These are phyloP conservation scores for Pteropus rufus DNA, from an alignment of 2,797 vertebrate species.

Conservation along the genomic window DNA sequence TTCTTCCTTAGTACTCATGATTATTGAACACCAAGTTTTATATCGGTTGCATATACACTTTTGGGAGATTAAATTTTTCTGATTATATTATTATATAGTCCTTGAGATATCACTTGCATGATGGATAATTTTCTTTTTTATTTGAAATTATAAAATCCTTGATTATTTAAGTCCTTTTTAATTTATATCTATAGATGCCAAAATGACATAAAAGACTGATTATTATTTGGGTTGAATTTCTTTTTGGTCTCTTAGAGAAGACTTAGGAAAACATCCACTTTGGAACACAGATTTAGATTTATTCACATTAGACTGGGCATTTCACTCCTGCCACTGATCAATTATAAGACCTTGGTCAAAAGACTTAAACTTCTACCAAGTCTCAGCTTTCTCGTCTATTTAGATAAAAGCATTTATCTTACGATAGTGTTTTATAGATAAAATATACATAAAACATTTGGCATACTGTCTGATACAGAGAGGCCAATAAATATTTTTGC, in stretches of 20 bases:
- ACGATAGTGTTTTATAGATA: not conserved
- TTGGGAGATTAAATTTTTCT: slow-evolving; percentile 54
- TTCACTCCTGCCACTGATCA: not conserved
- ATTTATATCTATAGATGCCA: slow-evolving; percentile 64
- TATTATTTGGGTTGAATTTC: slow-evolving; percentile 56
- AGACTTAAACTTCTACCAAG: not conserved
- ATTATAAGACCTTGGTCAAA: not conserved
- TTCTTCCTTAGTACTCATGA: not conserved
- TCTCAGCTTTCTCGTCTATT: not conserved
- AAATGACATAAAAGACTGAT: slow-evolving; percentile 62
- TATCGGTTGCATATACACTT: not conserved
- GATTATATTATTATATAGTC: slow-evolving; percentile 67
- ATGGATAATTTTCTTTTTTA: slow-evolving; percentile 74
- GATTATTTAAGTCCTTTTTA: slow-evolving; percentile 75
- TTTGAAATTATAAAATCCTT: slow-evolving; percentile 72
- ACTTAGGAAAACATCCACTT: slow-evolving; percentile 53
- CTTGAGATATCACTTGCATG: slow-evolving; percentile 73
- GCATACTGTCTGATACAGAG: not conserved
- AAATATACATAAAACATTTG: not conserved
- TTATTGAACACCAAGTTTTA: not conserved
- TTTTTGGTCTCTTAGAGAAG: slow-evolving; percentile 59
- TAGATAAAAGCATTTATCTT: not conserved
- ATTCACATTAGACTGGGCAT: not conserved
- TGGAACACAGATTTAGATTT: not conserved
- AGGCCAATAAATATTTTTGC: not conserved